Percentiles rank a stretch among this genome's conserved stretches.
phyloP scores from a whole-genome alignment of 2,888 invertebrate species.

The Polyommatus iphigenia region DNA sequence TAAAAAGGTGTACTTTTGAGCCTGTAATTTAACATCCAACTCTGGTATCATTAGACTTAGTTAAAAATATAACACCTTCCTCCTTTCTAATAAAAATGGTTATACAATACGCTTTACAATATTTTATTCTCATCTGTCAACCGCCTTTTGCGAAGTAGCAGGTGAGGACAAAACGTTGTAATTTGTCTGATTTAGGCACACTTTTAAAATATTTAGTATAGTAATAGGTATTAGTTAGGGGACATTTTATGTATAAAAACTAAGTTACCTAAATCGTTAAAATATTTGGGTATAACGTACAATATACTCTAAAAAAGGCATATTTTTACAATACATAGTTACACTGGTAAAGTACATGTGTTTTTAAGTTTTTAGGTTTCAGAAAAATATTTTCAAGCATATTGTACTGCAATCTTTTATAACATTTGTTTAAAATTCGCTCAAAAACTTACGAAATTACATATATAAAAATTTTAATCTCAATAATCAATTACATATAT shows the following conservation, averaged over 20 bases:
- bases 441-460: background rate
- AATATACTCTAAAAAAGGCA: background rate
- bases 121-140: no score
- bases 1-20: background rate
- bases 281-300: background rate
- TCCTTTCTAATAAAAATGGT: no score
- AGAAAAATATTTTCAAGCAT: background rate
- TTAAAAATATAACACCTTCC: background rate
- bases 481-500: background rate
- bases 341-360: background rate
- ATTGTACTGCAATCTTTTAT: no score
- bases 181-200: no score
- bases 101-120: no score
- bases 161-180: no score
- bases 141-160: no score
- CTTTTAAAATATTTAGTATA: no score
- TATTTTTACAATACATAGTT: background rate
- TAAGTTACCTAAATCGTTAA: background rate
- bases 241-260: background rate
- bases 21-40: background rate
- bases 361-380: background rate
- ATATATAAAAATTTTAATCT: background rate
- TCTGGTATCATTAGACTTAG: background rate
- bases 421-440: background rate
- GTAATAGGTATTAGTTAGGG: no score